These are phyloP conservation scores for Proctacanthus coquilletti DNA, from an alignment of 1,140 invertebrate genomes.

Conservation along the genomic window DNA sequence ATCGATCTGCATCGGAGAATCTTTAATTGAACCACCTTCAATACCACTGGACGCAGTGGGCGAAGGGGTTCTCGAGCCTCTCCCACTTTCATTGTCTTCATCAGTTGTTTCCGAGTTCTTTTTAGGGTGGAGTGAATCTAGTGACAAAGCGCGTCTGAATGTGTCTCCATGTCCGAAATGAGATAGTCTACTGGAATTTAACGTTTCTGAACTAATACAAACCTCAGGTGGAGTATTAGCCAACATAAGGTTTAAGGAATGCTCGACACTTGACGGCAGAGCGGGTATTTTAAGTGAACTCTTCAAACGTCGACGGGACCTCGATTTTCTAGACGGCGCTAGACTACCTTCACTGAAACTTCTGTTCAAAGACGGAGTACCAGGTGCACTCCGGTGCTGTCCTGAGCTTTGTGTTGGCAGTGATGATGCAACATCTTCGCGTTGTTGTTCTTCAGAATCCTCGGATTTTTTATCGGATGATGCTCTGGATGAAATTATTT, in stretches of 20 bases:
- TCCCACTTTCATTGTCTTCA: constrained; percentile 20
- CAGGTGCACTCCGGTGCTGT: constrained; percentile 11
- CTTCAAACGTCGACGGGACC: constrained; percentile 12
- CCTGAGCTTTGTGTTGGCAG: neutral
- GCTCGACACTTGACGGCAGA: constrained; percentile 35
- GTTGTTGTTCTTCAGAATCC: neutral
- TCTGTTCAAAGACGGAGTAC: constrained; percentile 29
- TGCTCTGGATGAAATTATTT: constrained; percentile 4
- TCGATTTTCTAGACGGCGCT: constrained; percentile 24
- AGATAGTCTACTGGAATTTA: constrained; percentile 5
- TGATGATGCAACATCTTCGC: neutral
- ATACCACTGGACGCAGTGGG: constrained; percentile 78
- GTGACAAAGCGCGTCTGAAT: constrained; percentile 23
- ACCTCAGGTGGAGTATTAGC: constrained; percentile 10
- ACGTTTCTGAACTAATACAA: constrained; percentile 8
- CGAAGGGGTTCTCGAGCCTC: constrained; percentile 57
- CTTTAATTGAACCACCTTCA: constrained; percentile 76
- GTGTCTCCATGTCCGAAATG: neutral
- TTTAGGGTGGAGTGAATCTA: constrained; percentile 17
- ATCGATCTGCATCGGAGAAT: constrained; percentile 85
- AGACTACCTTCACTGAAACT: constrained; percentile 38
- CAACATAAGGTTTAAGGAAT: constrained; percentile 34
- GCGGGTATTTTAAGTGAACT: constrained; percentile 14
- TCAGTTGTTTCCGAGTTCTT: neutral
- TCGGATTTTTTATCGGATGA: constrained; percentile 3